Base-by-base conservation (phyloP, 2,113 vertebrate species). In the Fulmarus glacialis region DNA sequence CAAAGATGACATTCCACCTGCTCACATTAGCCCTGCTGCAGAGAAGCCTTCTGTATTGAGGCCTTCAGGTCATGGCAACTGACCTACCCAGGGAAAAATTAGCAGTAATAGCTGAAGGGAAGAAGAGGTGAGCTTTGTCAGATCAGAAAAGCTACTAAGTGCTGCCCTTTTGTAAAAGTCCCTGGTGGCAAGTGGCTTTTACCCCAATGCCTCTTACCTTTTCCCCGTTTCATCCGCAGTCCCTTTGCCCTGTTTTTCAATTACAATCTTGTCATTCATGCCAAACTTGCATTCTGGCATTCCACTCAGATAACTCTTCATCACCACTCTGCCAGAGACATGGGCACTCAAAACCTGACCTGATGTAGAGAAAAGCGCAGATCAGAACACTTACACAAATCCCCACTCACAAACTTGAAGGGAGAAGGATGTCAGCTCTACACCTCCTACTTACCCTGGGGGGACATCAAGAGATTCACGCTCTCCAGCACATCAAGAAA, bases 251-350 rank as follows among this genome's bases (percentile, higher is more conserved):
- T 99, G 99, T 96, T 99, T 99, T 98, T 99, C 99, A 84, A 99
- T 99, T 34, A 99, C 99, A 47, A 99, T 99, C 98, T 99, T 99
- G 98, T 99, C 99, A 63, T 99, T 99, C 99, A 99, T 99, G 93
- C 99, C 99, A 82, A 99, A 99, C 96, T 99, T 99, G 98, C 99
- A 99, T 96, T 99, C 99, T 1, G 99, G 99, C 99, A 99, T 99
- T 68, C 99, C 99, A 36, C 99, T 99, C 96, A 99, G 98, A 67
- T 99, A 99, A 98, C 99, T 99, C 98, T 99, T 99, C 99, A 99
- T 99, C 89, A 99, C 99, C 55, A 99, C 99, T 83, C 99, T 98
- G 84, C 99, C 99, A 3, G 99, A 99, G 91, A 99, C 99, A 3
- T 99, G 99, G 55, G 99, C 99, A 8, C 99, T 99, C 95, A 99